A percentile compares a stretch with the other conserved stretches of the same genome.
phyloP scores from a whole-genome alignment of 1,140 invertebrate species.

The silkworm (Bombyx mori) region ASM3026992v2 NC_085107.1:14389001-14389500 shows the following conservation, averaged over 20 bases:
- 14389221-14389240: conserved; percentile 3
- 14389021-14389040: conserved; percentile 26
- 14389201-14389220: neutral
- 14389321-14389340: neutral
- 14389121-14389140: too few relatives aligned
- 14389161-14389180: too few relatives aligned
- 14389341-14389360: neutral
- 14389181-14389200: too few relatives aligned
- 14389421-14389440: conserved; percentile 41
- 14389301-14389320: neutral
- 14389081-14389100: conserved; percentile 10
- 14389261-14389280: neutral
- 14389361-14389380: neutral
- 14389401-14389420: neutral
- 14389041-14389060: conserved; percentile 20
- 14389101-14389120: too few relatives aligned
- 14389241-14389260: neutral
- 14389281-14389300: neutral
- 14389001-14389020: conserved; percentile 15
- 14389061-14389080: conserved; percentile 31
- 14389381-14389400: conserved; percentile 1
- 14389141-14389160: too few relatives aligned
- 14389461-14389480: conserved; percentile 45
- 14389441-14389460: conserved; percentile 46
- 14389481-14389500: conserved; percentile 40